Evolutionary conservation across 30 jellyfish, hydroid and myxozoan species (phyloP).

Genomic region (Euphysa ruthae): DNA sequence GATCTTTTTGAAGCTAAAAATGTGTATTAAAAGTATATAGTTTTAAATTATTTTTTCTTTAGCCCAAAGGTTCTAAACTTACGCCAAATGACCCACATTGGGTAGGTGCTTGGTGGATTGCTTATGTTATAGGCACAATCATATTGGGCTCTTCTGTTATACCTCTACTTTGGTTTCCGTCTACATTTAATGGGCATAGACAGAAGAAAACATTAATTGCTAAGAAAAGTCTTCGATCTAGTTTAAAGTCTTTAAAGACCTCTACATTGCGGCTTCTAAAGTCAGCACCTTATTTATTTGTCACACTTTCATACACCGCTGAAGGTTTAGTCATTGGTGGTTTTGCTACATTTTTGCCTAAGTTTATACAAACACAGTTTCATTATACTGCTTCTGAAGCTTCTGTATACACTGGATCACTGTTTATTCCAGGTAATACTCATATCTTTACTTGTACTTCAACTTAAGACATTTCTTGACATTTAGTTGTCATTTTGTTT

Average conservation of each 20-base stretch:
- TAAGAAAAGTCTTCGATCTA: conserved; percentile 13
- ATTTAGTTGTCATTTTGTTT: too few species aligned
- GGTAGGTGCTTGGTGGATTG: conserved; percentile 99
- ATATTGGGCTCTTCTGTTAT: conserved; percentile 31
- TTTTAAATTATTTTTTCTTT: not conserved
- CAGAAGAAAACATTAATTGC: conserved; percentile 23
- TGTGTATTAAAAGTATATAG: not conserved
- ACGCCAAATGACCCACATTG: conserved; percentile 61
- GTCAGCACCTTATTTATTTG: conserved; percentile 39
- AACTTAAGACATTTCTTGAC: too few species aligned
- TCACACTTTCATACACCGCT: conserved; percentile 42
- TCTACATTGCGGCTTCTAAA: conserved; percentile 33
- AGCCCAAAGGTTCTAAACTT: conserved; percentile 61
- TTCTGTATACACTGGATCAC: conserved; percentile 58
- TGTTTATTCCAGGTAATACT: conserved; percentile 59
- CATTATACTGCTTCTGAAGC: conserved; percentile 64
- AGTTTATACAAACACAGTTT: conserved; percentile 65
- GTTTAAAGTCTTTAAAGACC: conserved; percentile 24
- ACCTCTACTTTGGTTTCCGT: conserved; percentile 74
- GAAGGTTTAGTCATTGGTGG: conserved; percentile 79
- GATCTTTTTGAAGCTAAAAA: not conserved
- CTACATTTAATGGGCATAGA: conserved; percentile 24
- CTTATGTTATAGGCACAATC: conserved; percentile 44
- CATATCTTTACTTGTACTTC: too few species aligned
- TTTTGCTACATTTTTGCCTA: conserved; percentile 65